Base-by-base conservation (phyloP, 1,140 invertebrate genomes). In the Hesperophylax magnus region DNA sequence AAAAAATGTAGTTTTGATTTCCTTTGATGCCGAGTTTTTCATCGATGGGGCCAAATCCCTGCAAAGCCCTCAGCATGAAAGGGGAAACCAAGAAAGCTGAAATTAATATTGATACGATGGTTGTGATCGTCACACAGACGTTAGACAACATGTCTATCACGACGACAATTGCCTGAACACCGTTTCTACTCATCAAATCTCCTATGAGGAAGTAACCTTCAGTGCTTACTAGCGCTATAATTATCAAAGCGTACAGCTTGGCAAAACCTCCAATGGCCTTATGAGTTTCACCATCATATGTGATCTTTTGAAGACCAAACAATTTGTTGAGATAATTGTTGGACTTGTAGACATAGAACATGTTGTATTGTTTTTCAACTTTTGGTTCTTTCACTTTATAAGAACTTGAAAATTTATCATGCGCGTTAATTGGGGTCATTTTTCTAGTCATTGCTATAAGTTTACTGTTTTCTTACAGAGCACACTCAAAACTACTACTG, bases 11-110 rank as follows among this genome's bases (percentile, higher is more conserved):
- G 27, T 79, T 72, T 5, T 75, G 53, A 7, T 75, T 79, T 22
- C 72, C 53, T 2, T 17, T n/a, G 24, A 78, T 78, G 5, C 76
- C 61, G 11, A 83, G 76, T 54, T 83, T 80, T 60, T 78, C 67
- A 60, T 83, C 81, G 7, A 83, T 61, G 17, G 74, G 58, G 39
- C 52, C 71, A 27, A 83, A 80, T 5, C 69, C 47, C 60, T 79
- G 24, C 17, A 79, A 52, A 79, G 67, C 78, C 17, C 69, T 65
- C 1, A 79, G 31, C 18, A 79, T 61, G 67, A 61, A 79, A 15
- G 78, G 67, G 72, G 78, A 74, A n/a, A 58, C 34, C 14, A 79
- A 34, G 27, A 79, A 72, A 60, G 78, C 63, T 9, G 56, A 56
- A 9, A 74, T 24, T 20, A 79, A 20, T 14, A 79, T 79, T n/a